Percentiles rank a stretch among this genome's conserved stretches.
Evolutionary conservation across 2,797 vertebrate genomes (phyloP).

Genomic region (Poecilia picta): DNA sequence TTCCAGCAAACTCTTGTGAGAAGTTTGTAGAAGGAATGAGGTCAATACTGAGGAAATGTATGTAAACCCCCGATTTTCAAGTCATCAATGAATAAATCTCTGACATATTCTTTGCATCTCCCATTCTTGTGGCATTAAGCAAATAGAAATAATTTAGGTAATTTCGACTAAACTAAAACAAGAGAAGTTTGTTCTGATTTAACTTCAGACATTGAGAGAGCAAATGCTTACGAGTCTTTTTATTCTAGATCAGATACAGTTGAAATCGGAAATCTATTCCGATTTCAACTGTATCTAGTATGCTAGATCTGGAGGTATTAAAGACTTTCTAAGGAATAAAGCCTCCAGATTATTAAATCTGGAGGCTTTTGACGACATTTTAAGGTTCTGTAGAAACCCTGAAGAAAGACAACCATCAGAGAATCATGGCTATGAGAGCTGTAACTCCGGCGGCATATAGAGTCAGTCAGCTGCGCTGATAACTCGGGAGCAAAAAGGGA

Average conservation of each 20-base stretch:
- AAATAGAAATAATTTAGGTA: not conserved
- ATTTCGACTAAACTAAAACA: not conserved
- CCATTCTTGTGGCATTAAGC: not conserved
- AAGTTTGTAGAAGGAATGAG: not conserved
- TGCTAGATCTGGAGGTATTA: not conserved
- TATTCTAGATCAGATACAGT: not conserved
- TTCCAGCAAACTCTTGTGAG: not conserved
- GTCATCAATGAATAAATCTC: not conserved
- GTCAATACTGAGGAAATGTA: not conserved
- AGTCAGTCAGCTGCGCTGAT: conserved; percentile 47
- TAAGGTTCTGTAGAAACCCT: not conserved
- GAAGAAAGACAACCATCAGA: conserved; percentile 26
- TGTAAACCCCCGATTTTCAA: not conserved
- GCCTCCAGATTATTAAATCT: not conserved
- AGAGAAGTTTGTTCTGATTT: not conserved
- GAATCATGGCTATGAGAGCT: conserved; percentile 14
- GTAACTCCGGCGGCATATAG: conserved; percentile 19
- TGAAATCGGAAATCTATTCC: not conserved
- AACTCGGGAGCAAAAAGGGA: conserved; percentile 40
- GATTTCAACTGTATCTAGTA: not conserved
- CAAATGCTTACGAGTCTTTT: not conserved
- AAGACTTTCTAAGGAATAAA: not conserved
- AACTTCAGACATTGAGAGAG: not conserved
- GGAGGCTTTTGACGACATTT: not conserved
- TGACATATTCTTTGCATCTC: not conserved